Evolutionary conservation across 2,797 vertebrate species (phyloP), one percentile per base, ranked within the genome.

Genomic region (Ptychadena robeensis): DNA sequence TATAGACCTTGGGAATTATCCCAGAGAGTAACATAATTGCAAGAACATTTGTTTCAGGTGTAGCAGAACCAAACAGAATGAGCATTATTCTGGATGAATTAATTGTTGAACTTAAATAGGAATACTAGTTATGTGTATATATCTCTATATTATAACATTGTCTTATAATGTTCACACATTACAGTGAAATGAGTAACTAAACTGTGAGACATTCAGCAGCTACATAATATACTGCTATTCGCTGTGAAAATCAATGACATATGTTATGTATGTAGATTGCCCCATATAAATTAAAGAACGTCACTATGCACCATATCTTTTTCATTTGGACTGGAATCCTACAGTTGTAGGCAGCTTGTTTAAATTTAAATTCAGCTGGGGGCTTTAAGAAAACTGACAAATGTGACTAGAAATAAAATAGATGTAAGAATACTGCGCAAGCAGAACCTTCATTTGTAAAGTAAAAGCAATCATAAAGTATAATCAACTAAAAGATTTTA

Each of bases 281-380:
- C 67, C 48, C 22, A 25, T 79, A 22, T 69, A 79, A 69, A 69
- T 79, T 35, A 79, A 37, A 69, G 76, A 14, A 22, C 48, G 30
- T 57, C 31, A 37, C 44, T 15, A 28, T 59, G 22, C n/a, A 15
- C 40, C 76, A 69, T 79, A 32, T 69, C 76, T 38, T 79, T 79
- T 79, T 79, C 66, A 79, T 79, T 59, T 68, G 44, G 53, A 31
- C 12, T 28, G 66, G 76, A 79, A 79, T 69, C 48, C 32, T 34
- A 40, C 14, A 28, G 67, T 40, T 65, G 35, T 22, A 28, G 28
- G 25, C 76, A 79, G 65, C 65, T 69, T 69, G 76, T 79, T 79
- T 66, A 69, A 28, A 79, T 79, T 79, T 69, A 79, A 35, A 69
- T 69, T 69, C 44, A 32, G 15, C 30, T 59, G 31, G 76, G 63